phyloP scores from a whole-genome alignment of 2,888 invertebrate species.

The Agrotis segetum region DNA sequence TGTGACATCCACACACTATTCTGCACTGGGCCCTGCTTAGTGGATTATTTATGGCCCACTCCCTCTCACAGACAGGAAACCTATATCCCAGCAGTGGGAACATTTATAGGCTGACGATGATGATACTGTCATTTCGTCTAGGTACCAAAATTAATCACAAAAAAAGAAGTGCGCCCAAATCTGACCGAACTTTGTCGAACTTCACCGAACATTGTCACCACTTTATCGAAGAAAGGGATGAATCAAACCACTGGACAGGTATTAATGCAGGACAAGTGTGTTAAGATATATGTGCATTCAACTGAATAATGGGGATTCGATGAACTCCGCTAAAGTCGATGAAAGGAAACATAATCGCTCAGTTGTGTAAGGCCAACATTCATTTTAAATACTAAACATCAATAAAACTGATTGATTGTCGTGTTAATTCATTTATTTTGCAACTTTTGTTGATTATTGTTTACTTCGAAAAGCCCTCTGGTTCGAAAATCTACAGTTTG shows the following conservation, averaged over 20 bases:
- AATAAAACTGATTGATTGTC: constrained; percentile 66
- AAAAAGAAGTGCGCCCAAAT: background rate
- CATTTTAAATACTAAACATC: constrained; percentile 50
- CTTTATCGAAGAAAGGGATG: constrained; percentile 26
- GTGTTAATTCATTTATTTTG: constrained; percentile 55
- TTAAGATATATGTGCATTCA: constrained; percentile 12
- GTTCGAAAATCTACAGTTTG: constrained; percentile 13
- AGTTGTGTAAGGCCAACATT: background rate
- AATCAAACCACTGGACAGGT: constrained; percentile 43
- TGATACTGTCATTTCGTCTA: too few species aligned
- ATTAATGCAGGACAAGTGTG: constrained; percentile 32
- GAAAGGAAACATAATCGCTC: constrained; percentile 21
- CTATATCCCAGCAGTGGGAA: too few species aligned
- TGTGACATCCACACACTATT: too few species aligned
- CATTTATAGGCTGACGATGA: too few species aligned
- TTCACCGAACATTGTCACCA: background rate
- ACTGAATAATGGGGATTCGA: constrained; percentile 19
- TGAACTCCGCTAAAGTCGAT: background rate
- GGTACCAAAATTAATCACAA: background rate
- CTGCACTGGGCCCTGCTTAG: too few species aligned
- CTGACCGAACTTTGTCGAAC: background rate
- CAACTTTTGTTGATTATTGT: constrained; percentile 47
- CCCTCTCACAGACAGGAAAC: too few species aligned
- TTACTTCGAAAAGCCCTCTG: constrained; percentile 31
- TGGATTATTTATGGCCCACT: too few species aligned